A percentile compares a stretch with the other conserved stretches of the same genome.
phyloP scores from a whole-genome alignment of 2,888 invertebrate genomes.

The Prosopocoilus inquinatus region DNA sequence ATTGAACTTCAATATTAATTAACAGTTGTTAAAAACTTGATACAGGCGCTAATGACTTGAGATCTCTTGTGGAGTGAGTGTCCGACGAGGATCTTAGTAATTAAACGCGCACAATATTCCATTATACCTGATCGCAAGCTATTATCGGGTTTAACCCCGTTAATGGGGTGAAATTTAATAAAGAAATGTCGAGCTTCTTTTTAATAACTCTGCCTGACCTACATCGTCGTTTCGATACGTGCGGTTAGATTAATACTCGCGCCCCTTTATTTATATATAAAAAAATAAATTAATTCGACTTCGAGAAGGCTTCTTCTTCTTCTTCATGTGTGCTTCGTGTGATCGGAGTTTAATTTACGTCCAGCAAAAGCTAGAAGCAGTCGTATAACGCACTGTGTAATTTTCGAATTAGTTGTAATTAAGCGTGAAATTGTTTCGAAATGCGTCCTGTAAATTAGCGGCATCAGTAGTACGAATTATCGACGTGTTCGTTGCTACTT shows the following conservation, averaged over 20 bases:
- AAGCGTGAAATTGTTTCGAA: conserved; percentile 10
- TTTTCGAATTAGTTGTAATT: conserved; percentile 10
- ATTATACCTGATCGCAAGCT: conserved; percentile 7
- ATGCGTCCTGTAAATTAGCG: background rate
- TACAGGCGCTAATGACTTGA: conserved; percentile 14
- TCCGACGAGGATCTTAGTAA: conserved; percentile 14
- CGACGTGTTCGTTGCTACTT: too few species aligned
- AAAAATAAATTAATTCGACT: background rate
- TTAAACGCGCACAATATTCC: conserved; percentile 14
- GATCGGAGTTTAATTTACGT: background rate
- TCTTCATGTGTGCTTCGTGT: background rate
- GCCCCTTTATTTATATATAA: conserved; percentile 13
- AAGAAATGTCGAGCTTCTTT: conserved; percentile 11
- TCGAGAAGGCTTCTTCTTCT: conserved; percentile 1
- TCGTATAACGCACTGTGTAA: conserved; percentile 1
- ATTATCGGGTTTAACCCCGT: conserved; percentile 12
- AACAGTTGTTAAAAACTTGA: conserved; percentile 18
- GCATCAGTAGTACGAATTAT: background rate
- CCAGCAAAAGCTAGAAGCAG: background rate
- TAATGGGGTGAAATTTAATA: conserved; percentile 12
- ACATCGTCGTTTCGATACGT: conserved; percentile 11
- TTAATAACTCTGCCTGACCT: conserved; percentile 14
- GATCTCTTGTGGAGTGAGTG: conserved; percentile 2
- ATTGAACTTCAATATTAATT: conserved; percentile 20
- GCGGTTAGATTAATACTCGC: conserved; percentile 15